Percentiles rank a stretch among this genome's conserved stretches.
Evolutionary conservation across 1,140 invertebrate genomes (phyloP).

Genomic region (Leptoteleia sp.): DNA sequence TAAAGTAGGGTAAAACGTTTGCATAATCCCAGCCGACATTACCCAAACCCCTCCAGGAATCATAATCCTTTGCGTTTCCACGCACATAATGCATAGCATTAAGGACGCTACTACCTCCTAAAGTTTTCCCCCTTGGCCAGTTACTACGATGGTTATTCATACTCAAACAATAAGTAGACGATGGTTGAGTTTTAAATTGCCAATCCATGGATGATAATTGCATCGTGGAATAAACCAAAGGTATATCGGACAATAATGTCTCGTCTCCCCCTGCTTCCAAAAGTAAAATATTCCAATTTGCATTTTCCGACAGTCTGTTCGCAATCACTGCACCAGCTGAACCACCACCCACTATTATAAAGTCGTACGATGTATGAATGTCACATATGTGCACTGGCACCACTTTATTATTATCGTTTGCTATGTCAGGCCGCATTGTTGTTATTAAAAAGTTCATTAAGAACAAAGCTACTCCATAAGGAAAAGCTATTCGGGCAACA

Average conservation of each 20-base stretch:
- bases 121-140: constrained; percentile 88
- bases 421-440: constrained; percentile 8
- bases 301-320: constrained; percentile 86
- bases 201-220: constrained; percentile 89
- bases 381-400: constrained; percentile 75
- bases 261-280: constrained; percentile 93
- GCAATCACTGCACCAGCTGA: constrained; percentile 91
- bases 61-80: constrained; percentile 92
- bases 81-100: constrained; percentile 95
- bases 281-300: constrained; percentile 86
- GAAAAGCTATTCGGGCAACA: constrained; percentile 26
- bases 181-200: constrained; percentile 89
- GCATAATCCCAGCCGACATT: constrained; percentile 89
- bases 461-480: constrained; percentile 34
- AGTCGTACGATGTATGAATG: constrained; percentile 84
- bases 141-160: constrained; percentile 84
- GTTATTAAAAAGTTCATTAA: constrained; percentile 25
- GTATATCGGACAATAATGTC: constrained; percentile 87
- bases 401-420: constrained; percentile 17
- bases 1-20: constrained; percentile 91
- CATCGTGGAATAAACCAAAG: constrained; percentile 87
- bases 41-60: constrained; percentile 88
- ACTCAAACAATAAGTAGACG: constrained; percentile 84
- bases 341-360: constrained; percentile 90
- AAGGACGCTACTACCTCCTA: constrained; percentile 91